These are phyloP conservation scores for Sander vitreus DNA, from an alignment of 2,113 vertebrate genomes.

Conservation along the genomic window DNA sequence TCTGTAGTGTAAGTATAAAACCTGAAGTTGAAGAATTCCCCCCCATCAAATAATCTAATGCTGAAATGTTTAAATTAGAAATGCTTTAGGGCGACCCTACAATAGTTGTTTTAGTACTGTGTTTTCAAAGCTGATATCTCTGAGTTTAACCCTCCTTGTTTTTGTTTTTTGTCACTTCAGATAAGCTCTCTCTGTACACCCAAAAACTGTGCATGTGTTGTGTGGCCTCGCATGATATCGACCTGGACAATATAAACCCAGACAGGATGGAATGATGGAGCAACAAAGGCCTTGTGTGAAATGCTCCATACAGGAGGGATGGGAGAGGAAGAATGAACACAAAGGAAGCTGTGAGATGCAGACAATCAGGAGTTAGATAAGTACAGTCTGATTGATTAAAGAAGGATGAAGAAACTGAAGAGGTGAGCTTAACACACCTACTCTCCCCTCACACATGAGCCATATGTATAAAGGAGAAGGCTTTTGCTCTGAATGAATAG, in stretches of 20 bases:
- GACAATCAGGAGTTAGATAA: conserved; percentile 48
- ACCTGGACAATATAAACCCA: conserved; percentile 82
- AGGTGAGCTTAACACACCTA: not conserved
- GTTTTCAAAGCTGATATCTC: not conserved
- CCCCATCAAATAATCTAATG: not conserved
- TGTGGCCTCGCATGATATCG: conserved; percentile 78
- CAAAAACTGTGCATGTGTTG: conserved; percentile 87
- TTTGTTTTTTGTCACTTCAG: conserved; percentile 57
- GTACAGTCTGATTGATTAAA: not conserved
- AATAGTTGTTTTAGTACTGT: no score
- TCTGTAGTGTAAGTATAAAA: not conserved
- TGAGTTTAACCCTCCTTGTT: not conserved
- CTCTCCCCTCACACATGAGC: conserved; percentile 16
- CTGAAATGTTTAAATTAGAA: not conserved
- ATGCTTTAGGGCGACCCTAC: not conserved
- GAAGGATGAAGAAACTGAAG: not conserved
- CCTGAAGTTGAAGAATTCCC: not conserved
- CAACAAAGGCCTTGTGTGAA: not conserved
- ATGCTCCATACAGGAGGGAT: not conserved
- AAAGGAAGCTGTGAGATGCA: conserved; percentile 3
- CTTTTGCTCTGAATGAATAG: not conserved
- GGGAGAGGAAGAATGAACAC: not conserved
- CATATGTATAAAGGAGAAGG: conserved; percentile 7
- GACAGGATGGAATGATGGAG: conserved; percentile 75
- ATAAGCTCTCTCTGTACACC: conserved; percentile 75